Conservation (phyloP, 1,140 invertebrate species). For the Teleogryllus occipitalis region DNA sequence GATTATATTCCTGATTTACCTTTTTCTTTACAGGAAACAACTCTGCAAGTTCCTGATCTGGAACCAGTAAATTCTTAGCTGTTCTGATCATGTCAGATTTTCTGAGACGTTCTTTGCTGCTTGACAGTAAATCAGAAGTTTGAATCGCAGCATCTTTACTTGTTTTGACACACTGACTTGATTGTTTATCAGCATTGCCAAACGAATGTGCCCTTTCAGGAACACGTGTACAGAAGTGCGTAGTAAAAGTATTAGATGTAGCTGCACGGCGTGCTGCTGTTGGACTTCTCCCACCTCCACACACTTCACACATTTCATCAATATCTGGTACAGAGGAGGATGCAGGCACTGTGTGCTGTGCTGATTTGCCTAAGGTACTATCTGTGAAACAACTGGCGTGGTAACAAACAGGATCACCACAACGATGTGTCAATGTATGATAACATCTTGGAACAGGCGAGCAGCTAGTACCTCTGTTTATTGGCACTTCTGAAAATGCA, state of each 20-base stretch:
- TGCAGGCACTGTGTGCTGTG: constrained; percentile 21
- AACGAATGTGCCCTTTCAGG: constrained; percentile 29
- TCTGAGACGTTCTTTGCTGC: not conserved
- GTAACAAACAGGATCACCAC: constrained; percentile 36
- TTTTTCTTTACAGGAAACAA: not conserved
- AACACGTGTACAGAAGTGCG: constrained; percentile 39
- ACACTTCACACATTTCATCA: constrained; percentile 38
- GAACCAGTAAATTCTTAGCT: not conserved
- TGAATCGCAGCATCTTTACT: constrained; percentile 41
- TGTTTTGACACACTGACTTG: constrained; percentile 23
- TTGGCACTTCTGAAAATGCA: not conserved
- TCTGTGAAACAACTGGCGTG: constrained; percentile 25
- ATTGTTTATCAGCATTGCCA: constrained; percentile 14
- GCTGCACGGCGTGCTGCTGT: constrained; percentile 23
- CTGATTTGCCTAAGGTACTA: not conserved
- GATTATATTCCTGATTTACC: not conserved
- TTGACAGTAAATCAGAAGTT: constrained; percentile 31
- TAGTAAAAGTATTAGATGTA: constrained; percentile 30
- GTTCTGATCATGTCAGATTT: not conserved
- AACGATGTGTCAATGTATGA: constrained; percentile 24
- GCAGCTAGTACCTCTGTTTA: not conserved
- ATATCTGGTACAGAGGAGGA: constrained; percentile 33
- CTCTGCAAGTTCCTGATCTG: not conserved
- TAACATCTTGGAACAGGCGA: not conserved
- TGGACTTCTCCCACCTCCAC: constrained; percentile 18